A percentile compares a stretch with the other conserved stretches of the same genome.
Evolutionary conservation across 1,140 invertebrate genomes (phyloP).

Genomic region (Dendrolimus punctatus): DNA sequence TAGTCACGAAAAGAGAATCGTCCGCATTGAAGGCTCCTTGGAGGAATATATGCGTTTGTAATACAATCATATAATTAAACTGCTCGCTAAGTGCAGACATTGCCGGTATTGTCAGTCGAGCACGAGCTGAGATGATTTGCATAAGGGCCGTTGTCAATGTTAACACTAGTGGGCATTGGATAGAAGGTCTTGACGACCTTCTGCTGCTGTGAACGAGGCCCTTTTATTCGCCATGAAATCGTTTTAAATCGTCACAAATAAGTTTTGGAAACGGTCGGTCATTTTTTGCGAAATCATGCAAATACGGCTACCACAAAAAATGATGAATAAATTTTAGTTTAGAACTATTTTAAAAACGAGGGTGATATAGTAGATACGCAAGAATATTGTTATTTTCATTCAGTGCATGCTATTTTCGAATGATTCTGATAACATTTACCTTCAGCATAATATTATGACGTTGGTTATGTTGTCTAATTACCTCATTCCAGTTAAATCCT

Average conservation of each 20-base stretch:
- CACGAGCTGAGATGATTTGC: slow-evolving; percentile 44
- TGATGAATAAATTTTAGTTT: slow-evolving; percentile 15
- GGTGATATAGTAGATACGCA: slow-evolving; percentile 2
- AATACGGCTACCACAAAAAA: slow-evolving; percentile 5
- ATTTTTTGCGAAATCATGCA: slow-evolving; percentile 8
- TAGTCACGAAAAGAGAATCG: slow-evolving; percentile 18
- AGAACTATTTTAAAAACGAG: slow-evolving; percentile 5
- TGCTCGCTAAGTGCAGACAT: slow-evolving; percentile 1
- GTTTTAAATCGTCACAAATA: slow-evolving; percentile 16
- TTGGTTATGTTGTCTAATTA: too few species aligned
- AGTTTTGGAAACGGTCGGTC: slow-evolving; percentile 12
- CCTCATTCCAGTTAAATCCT: too few species aligned
- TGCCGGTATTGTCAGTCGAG: slow-evolving; percentile 16
- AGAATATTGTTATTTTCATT: neutral
- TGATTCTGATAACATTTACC: too few species aligned
- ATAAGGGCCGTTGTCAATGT: slow-evolving; percentile 51
- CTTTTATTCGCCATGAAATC: slow-evolving; percentile 49
- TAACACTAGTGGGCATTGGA: slow-evolving; percentile 34
- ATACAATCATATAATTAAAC: slow-evolving; percentile 11
- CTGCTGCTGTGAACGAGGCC: slow-evolving; percentile 36
- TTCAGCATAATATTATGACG: too few species aligned
- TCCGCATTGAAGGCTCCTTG: slow-evolving; percentile 24
- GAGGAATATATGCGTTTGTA: slow-evolving; percentile 11
- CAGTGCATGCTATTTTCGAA: too few species aligned
- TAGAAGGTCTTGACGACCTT: slow-evolving; percentile 53